phyloP scores from a whole-genome alignment of 2,113 vertebrate species.

The Equus przewalskii region DNA sequence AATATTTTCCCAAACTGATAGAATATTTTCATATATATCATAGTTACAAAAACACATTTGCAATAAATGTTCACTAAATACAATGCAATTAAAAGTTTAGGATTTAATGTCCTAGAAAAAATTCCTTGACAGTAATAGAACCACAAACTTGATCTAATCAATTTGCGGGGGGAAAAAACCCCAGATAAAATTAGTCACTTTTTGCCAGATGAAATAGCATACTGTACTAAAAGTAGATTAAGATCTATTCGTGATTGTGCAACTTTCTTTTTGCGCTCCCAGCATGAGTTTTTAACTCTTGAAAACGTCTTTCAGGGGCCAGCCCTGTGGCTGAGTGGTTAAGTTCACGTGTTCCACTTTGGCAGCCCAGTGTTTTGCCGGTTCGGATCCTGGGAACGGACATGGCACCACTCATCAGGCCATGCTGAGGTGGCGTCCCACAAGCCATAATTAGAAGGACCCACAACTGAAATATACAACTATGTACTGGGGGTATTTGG shows the following conservation, averaged over 20 bases:
- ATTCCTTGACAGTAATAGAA: background rate
- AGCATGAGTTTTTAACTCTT: background rate
- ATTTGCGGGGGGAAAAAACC: background rate
- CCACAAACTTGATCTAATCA: background rate
- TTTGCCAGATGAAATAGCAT: background rate
- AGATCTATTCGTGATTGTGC: background rate
- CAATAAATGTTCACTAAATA: conserved; percentile 17
- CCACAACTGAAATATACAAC: too few species aligned
- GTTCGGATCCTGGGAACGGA: too few species aligned
- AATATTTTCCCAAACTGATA: background rate
- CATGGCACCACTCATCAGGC: too few species aligned
- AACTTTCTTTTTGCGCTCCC: background rate
- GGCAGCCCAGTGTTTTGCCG: too few species aligned
- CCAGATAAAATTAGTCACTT: background rate
- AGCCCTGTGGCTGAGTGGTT: too few species aligned
- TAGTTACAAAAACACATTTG: background rate
- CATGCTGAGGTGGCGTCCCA: too few species aligned
- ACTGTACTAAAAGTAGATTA: conserved; percentile 6
- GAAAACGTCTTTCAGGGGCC: too few species aligned
- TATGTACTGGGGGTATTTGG: too few species aligned
- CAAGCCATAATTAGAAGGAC: too few species aligned
- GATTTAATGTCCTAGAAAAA: conserved; percentile 34
- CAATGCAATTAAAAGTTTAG: background rate
- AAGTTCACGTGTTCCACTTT: too few species aligned
- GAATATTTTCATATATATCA: background rate